phyloP scores from a whole-genome alignment of 2,888 invertebrate genomes.

The Odontomyia ornata region DNA sequence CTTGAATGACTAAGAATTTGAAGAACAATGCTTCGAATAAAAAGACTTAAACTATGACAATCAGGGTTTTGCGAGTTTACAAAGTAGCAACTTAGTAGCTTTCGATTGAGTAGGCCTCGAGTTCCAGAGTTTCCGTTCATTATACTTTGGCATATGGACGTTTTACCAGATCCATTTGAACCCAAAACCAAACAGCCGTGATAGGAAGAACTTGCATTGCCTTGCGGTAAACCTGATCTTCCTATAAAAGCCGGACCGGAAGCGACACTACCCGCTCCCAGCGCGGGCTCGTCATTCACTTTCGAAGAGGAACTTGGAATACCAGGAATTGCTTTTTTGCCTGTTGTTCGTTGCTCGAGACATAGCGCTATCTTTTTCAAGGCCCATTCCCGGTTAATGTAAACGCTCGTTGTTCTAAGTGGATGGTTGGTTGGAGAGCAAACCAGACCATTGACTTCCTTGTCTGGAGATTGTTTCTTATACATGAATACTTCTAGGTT shows the following conservation, averaged over 20 bases:
- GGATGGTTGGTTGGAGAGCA: slow-evolving; percentile 37
- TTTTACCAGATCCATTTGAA: slow-evolving; percentile 94
- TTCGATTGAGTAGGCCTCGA: slow-evolving; percentile 69
- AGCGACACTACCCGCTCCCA: neutral
- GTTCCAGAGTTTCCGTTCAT: slow-evolving; percentile 64
- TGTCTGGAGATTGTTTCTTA: slow-evolving; percentile 62
- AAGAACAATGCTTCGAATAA: slow-evolving; percentile 83
- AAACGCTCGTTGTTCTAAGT: slow-evolving; percentile 52
- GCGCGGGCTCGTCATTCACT: neutral
- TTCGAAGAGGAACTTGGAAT: slow-evolving; percentile 26
- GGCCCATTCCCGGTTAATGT: slow-evolving; percentile 85
- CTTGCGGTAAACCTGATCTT: slow-evolving; percentile 28
- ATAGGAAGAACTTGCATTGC: slow-evolving; percentile 55
- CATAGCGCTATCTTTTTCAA: slow-evolving; percentile 93
- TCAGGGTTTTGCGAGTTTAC: slow-evolving; percentile 86
- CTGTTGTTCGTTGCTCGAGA: slow-evolving; percentile 85
- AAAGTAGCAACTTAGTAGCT: slow-evolving; percentile 88
- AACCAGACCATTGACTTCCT: slow-evolving; percentile 60
- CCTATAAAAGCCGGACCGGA: neutral
- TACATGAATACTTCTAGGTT: slow-evolving; percentile 62
- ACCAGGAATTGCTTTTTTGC: slow-evolving; percentile 68
- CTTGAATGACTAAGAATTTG: slow-evolving; percentile 81
- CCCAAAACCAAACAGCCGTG: slow-evolving; percentile 90
- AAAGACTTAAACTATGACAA: slow-evolving; percentile 84
- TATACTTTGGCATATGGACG: slow-evolving; percentile 83